Conservation (phyloP, 2,797 vertebrate species). For the Onychomys torridus region DNA sequence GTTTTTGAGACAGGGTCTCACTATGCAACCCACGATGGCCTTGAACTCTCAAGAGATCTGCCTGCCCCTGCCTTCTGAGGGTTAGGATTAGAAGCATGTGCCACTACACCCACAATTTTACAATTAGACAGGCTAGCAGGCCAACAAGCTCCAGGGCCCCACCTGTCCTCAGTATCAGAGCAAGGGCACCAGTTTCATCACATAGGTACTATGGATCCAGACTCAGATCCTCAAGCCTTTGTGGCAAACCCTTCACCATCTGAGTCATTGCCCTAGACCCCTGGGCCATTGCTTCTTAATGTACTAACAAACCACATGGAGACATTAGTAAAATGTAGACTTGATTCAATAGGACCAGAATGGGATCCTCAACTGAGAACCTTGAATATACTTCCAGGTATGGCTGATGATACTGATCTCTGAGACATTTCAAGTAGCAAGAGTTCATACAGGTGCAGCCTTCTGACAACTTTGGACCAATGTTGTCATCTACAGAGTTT, state of each 20-base stretch:
- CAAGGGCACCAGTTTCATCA: background rate
- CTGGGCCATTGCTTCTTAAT: background rate
- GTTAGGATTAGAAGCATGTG: background rate
- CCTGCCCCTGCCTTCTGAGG: background rate
- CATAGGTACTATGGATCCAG: background rate
- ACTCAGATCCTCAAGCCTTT: background rate
- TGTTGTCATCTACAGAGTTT: background rate
- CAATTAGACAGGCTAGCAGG: background rate
- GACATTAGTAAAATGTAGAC: background rate
- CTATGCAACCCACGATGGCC: background rate
- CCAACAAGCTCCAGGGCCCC: background rate
- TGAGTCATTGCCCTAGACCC: background rate
- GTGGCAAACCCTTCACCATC: background rate
- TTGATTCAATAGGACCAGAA: background rate
- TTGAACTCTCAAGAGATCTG: background rate
- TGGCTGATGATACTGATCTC: background rate
- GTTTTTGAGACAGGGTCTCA: background rate
- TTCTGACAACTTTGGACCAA: background rate
- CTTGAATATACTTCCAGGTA: background rate
- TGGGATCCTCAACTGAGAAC: background rate
- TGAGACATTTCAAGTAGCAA: slow-evolving; percentile 6
- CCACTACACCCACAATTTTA: background rate
- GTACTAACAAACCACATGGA: background rate
- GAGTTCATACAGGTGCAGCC: background rate
- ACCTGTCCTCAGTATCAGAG: background rate